Base-by-base conservation (phyloP, 2,113 vertebrate species). In the Zosterops borbonicus region DNA sequence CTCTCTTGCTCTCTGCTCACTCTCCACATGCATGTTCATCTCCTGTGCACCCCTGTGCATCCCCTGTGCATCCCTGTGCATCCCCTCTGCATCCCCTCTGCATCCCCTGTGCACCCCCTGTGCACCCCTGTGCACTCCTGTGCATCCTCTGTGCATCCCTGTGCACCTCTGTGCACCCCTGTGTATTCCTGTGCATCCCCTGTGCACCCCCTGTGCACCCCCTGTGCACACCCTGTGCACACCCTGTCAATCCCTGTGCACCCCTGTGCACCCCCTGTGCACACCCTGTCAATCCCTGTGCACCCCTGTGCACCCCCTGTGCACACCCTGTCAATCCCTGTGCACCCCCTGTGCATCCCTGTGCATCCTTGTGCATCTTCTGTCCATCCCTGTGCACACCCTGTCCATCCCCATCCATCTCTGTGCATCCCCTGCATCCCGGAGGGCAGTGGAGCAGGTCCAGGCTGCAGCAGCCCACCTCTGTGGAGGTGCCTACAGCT, bases 1-100 rank as follows among this genome's bases (percentile, higher is more conserved):
- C 20, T 22, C 46, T 47, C n/a, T 21, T 8, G 1, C 12, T 55
- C 44, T 59, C 16, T 2, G 1, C 1, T 9, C 5, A 5, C 47
- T 49, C n/a, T 7, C 39, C 12, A 10, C 23, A 6, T 31, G 10
- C 29, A 18, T 11, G 19, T 10, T 4, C 53, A 31, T 53, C 16
- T 14, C 52, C 50, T 28, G 27, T 25, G 49, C 49, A 49, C 11
- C 12, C 49, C 24, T 25, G 49, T 25, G 14, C 24, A 49, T 23
- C 22, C 47, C 19, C 46, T 25, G 49, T 53, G 52, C 53, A 31
- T 53, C 44, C 44, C 41, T 12, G 21, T 67, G 7, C 16, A 60
- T 21, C 46, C 12, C 58, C 35, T 27, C 24, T 12, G 7, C 59
- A 39, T 25, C 25, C 14, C 49, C 25, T 53, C 16, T 53, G 52